phyloP scores from a whole-genome alignment of 2,888 invertebrate species.

The Philonicus albiceps region DNA sequence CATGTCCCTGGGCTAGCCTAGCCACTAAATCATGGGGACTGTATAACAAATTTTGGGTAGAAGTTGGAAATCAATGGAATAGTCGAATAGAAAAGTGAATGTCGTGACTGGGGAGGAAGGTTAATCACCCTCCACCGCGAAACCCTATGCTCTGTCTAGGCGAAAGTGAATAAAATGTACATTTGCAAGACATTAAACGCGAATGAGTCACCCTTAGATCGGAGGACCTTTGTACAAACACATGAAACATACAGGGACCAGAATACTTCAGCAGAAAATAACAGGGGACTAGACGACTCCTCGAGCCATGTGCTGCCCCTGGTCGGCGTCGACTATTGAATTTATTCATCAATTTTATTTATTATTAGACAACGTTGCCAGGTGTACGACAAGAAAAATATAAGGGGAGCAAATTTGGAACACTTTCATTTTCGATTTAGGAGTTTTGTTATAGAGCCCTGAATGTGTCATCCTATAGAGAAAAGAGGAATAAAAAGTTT shows the following conservation, averaged over 20 bases:
- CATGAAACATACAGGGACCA: neutral
- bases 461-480: neutral
- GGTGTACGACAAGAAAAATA: neutral
- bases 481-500: neutral
- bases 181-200: conserved; percentile 29
- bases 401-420: neutral
- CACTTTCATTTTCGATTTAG: neutral
- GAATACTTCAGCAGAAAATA: neutral
- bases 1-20: neutral
- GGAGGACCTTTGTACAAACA: neutral
- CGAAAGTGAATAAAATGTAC: conserved; percentile 27
- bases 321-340: neutral
- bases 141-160: conserved; percentile 21
- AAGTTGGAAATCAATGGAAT: conserved; percentile 9
- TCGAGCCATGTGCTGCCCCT: neutral
- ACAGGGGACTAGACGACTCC: neutral
- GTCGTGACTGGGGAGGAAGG: conserved; percentile 30
- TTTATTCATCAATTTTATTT: conserved; percentile 22
- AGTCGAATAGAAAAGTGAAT: conserved; percentile 32
- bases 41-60: conserved; percentile 2
- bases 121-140: conserved; percentile 28
- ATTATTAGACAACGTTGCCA: conserved; percentile 27
- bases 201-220: conserved; percentile 30
- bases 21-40: conserved; percentile 1
- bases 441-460: neutral